Conservation (phyloP, 2,113 vertebrate genomes). For the Syngnathus scovelli region DNA sequence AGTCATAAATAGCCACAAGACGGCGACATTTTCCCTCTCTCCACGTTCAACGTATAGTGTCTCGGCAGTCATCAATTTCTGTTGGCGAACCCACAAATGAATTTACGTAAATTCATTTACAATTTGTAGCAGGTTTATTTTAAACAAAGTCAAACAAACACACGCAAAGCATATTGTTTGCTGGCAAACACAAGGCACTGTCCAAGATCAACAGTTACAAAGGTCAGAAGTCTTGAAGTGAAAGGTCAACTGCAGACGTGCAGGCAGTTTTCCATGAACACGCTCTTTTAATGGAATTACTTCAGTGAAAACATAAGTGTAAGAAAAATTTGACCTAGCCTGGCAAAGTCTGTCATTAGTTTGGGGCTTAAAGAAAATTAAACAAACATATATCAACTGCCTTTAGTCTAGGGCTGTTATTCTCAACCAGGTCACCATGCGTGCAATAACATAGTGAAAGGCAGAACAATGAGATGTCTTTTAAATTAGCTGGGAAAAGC, state of each 20-base stretch:
- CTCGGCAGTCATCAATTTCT: background rate
- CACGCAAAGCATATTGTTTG: slow-evolving; percentile 1
- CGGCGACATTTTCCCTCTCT: slow-evolving; percentile 32
- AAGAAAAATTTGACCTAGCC: background rate
- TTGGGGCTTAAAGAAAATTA: background rate
- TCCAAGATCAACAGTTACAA: slow-evolving; percentile 61
- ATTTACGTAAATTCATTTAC: background rate
- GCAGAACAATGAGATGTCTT: background rate
- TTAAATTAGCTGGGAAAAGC: background rate
- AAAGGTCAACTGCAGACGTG: slow-evolving; percentile 60
- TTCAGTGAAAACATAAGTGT: background rate
- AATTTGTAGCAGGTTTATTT: slow-evolving; percentile 25
- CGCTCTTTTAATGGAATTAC: background rate
- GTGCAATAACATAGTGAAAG: background rate
- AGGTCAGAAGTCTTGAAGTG: slow-evolving; percentile 43
- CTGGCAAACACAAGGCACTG: slow-evolving; percentile 8
- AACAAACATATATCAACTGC: no score
- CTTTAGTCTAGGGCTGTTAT: no score
- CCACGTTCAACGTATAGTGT: background rate
- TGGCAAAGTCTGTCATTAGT: background rate
- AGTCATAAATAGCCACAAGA: slow-evolving; percentile 29
- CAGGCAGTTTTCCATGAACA: slow-evolving; percentile 15
- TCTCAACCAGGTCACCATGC: no score
- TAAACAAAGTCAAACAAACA: slow-evolving; percentile 41
- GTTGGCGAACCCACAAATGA: background rate